phyloP scores from a whole-genome alignment of 2,888 invertebrate species.

The Trisateles emortualis region DNA sequence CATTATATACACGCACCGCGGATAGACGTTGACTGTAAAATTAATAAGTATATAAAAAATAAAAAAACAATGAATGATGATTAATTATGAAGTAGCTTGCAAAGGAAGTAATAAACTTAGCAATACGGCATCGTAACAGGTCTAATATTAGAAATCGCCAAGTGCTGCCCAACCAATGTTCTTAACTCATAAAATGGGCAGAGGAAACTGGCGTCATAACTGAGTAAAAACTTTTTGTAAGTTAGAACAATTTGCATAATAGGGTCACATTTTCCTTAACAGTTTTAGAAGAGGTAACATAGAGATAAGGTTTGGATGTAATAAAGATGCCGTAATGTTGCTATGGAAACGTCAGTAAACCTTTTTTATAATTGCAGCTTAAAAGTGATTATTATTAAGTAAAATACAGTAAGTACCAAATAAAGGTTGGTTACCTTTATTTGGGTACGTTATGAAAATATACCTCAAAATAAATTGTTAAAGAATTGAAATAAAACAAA shows the following conservation, averaged over 20 bases:
- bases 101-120: constrained; percentile 59
- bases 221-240: constrained; percentile 30
- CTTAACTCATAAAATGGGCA: constrained; percentile 40
- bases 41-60: constrained; percentile 30
- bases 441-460: too few species aligned
- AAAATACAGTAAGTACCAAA: neutral
- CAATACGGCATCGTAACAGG: constrained; percentile 45
- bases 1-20: constrained; percentile 13
- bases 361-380: constrained; percentile 8
- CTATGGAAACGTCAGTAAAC: neutral
- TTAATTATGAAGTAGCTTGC: constrained; percentile 55
- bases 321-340: constrained; percentile 7
- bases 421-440: too few species aligned
- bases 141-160: constrained; percentile 57
- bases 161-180: constrained; percentile 30
- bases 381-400: neutral
- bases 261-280: constrained; percentile 28
- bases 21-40: constrained; percentile 23
- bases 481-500: too few species aligned
- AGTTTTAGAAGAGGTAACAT: constrained; percentile 19
- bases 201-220: constrained; percentile 39
- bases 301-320: constrained; percentile 18
- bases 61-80: constrained; percentile 46
- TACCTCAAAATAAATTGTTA: too few species aligned
- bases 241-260: constrained; percentile 42